Base-by-base conservation (phyloP, 2,113 vertebrate species). In the Entelurus aequoreus region DNA sequence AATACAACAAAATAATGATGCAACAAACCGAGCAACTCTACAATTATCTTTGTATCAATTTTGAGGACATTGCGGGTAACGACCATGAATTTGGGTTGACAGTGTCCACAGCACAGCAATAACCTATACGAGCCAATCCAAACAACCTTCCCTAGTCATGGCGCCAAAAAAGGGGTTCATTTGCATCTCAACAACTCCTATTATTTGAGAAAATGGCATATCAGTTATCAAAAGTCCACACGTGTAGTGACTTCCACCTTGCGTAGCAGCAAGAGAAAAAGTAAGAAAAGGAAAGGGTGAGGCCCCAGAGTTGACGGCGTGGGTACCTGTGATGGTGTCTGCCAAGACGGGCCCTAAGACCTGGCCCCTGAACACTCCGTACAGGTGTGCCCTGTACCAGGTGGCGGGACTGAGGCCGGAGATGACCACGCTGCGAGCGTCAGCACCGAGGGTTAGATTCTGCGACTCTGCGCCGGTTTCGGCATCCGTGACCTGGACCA, bases 401-500 rank as follows among this genome's bases (percentile, higher is more conserved):
- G 93, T 95, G 72, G 35, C 81, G 67, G 93, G 87, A 60, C 84
- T 90, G 78, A 98, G 92, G 62, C 88, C 91, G 28, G 90, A 85
- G 69, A 98, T 38, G 46, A 88, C 68, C 38, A 85, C 38, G 50
- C 79, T 92, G 68, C 84, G 89, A 76, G 85, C 89, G 4, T 81
- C 71, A 0, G 91, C 91, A 0, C 90, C 80, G 35, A 92, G 86
- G 0, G 92, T 94, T 86, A 93, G 75, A 63, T 91, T 94, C 56
- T 74, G 69, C 71, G 63, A 75, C 15, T 84, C 85, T 13, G 86
- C 76, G 0, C 84, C 76, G 0, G 51, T 77, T 62, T 90, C 92
- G 1, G 87, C 40, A 48, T 96, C 93, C 44, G 85, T 90, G 77
- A 98, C 91, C 89, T 94, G 92, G 68, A 98, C 58, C 82, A 93